Conservation (phyloP, 2,888 invertebrate species). For the Agonopterix heracliana region DNA sequence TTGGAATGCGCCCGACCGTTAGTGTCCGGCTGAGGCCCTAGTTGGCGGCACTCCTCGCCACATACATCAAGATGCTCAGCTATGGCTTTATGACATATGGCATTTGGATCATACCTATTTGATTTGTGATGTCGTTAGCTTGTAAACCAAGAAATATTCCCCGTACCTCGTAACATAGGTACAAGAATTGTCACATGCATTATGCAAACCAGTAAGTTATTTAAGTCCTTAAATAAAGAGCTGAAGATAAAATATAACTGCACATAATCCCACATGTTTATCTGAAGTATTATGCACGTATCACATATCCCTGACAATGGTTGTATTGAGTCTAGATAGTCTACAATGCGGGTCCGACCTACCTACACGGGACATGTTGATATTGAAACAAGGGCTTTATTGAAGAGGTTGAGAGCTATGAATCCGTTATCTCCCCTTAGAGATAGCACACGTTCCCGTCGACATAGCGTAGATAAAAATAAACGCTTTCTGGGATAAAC, state of each 20-base stretch:
- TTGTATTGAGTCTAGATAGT: slow-evolving; percentile 14
- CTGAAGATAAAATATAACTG: neutral
- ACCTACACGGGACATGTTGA: slow-evolving; percentile 23
- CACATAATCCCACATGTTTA: slow-evolving; percentile 3
- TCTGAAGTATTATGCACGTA: slow-evolving; percentile 4
- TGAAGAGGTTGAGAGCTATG: slow-evolving; percentile 27
- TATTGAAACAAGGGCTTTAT: slow-evolving; percentile 29
- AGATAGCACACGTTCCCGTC: slow-evolving; percentile 37
- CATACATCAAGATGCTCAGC: slow-evolving; percentile 4
- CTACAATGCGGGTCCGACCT: slow-evolving; percentile 15
- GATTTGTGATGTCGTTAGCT: neutral
- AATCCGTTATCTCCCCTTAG: slow-evolving; percentile 28
- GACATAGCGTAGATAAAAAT: slow-evolving; percentile 22
- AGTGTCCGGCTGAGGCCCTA: slow-evolving; percentile 60
- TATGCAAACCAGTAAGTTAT: too few relatives aligned
- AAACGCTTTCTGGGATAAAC: slow-evolving; percentile 17
- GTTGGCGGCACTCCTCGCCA: slow-evolving; percentile 42
- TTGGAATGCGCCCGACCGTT: slow-evolving; percentile 68
- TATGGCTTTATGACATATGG: slow-evolving; percentile 2
- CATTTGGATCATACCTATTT: slow-evolving; percentile 4
- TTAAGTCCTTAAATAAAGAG: too few relatives aligned
- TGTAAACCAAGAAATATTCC: too few relatives aligned
- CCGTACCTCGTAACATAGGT: too few relatives aligned
- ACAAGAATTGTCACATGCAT: too few relatives aligned
- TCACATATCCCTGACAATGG: slow-evolving; percentile 13